Percentiles rank a stretch among this genome's conserved stretches.
These are phyloP conservation scores for Aythya fuligula DNA, from an alignment of 2,797 vertebrate genomes.

Conservation along the genomic window DNA sequence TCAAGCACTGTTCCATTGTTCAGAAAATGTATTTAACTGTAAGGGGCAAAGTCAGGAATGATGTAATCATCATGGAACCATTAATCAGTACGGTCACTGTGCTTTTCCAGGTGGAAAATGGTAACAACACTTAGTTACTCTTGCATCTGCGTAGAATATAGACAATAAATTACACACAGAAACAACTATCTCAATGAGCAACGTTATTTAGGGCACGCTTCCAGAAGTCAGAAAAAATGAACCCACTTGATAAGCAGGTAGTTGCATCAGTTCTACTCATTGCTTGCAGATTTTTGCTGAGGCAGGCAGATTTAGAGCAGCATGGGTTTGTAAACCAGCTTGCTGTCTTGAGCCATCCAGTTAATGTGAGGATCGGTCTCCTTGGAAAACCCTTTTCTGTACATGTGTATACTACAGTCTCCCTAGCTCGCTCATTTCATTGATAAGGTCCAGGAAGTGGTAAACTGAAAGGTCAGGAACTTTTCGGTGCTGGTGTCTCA, in stretches of 20 bases:
- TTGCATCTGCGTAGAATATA: conserved; percentile 40
- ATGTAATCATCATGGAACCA: conserved; percentile 31
- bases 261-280: conserved; percentile 41
- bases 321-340: not conserved
- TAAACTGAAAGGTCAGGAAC: not conserved
- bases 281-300: conserved; percentile 34
- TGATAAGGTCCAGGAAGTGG: not conserved
- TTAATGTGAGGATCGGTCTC: not conserved
- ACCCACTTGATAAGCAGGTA: conserved; percentile 34
- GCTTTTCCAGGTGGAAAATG: conserved; percentile 58
- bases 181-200: conserved; percentile 4
- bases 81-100: conserved; percentile 35
- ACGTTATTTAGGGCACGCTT: not conserved
- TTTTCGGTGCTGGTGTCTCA: not conserved
- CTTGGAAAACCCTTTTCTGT: not conserved
- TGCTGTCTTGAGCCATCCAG: not conserved
- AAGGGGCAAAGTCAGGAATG: conserved; percentile 21
- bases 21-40: not conserved
- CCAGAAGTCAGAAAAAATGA: not conserved
- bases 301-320: not conserved
- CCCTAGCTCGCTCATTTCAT: not conserved
- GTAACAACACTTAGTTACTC: conserved; percentile 16
- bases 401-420: not conserved
- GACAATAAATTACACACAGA: conserved; percentile 20
- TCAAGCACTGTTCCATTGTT: conserved; percentile 2